Conservation (phyloP, 2,113 vertebrate genomes). For the Porphyrio hochstetteri region DNA sequence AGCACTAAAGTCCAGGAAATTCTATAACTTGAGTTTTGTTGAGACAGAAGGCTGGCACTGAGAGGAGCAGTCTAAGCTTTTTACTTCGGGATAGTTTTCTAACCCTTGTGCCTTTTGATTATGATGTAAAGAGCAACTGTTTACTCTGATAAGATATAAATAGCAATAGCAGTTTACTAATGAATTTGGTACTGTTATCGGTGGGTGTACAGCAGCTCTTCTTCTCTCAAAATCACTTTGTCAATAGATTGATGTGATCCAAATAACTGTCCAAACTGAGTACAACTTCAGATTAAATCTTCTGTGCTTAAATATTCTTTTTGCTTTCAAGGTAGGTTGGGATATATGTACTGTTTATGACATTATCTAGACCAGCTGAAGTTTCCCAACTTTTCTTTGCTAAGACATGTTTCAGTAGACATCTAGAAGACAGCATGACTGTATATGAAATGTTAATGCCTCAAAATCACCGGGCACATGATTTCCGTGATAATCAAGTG, state of each 20-base stretch:
- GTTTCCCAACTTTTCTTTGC: background rate
- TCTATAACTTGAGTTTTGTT: background rate
- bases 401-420: background rate
- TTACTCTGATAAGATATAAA: background rate
- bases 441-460: background rate
- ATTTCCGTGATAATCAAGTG: background rate
- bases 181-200: background rate
- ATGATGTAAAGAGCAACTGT: background rate
- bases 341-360: background rate
- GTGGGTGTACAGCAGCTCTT: background rate
- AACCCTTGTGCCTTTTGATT: background rate
- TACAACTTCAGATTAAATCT: background rate
- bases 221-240: background rate
- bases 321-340: background rate
- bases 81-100: background rate
- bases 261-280: background rate
- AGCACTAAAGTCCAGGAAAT: conserved; percentile 17
- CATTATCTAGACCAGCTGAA: background rate
- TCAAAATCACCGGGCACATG: background rate
- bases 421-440: background rate
- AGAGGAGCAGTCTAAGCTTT: background rate
- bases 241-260: background rate
- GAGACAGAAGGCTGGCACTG: background rate
- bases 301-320: background rate
- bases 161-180: background rate